phyloP scores from a whole-genome alignment of 92 coral and sea anemone species.

The Phenganax stokvisi region DNA sequence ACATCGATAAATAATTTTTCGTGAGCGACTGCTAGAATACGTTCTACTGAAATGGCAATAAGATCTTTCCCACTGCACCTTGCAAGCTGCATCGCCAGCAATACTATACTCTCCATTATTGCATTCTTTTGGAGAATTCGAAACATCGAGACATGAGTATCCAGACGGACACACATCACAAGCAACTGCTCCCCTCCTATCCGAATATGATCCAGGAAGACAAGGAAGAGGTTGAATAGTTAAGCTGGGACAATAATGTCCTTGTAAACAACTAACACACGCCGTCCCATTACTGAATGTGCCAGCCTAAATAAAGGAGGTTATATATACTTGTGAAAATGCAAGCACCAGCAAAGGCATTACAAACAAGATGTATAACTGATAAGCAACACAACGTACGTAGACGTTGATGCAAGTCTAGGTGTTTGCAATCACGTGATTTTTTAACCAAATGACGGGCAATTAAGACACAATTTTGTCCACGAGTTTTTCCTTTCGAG shows the following conservation, averaged over 20 bases:
- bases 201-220: conserved; percentile 65
- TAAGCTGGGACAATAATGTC: conserved; percentile 85
- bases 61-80: conserved; percentile 41
- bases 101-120: conserved; percentile 78
- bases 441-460: no score
- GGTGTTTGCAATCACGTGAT: no score
- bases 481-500: no score
- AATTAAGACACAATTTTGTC: no score
- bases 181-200: conserved; percentile 64
- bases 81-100: conserved; percentile 78
- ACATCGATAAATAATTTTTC: no score
- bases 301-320: conserved; percentile 57
- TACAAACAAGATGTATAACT: no score
- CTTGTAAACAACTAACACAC: conserved; percentile 69
- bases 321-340: background rate
- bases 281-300: conserved; percentile 88
- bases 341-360: background rate
- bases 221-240: conserved; percentile 74
- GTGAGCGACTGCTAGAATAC: no score
- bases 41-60: background rate
- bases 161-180: conserved; percentile 86
- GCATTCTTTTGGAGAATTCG: conserved; percentile 66
- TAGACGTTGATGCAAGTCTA: no score
- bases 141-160: conserved; percentile 68
- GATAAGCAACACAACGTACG: no score